phyloP scores from a whole-genome alignment of 2,797 vertebrate genomes.

The Aphelocoma californica region DNA sequence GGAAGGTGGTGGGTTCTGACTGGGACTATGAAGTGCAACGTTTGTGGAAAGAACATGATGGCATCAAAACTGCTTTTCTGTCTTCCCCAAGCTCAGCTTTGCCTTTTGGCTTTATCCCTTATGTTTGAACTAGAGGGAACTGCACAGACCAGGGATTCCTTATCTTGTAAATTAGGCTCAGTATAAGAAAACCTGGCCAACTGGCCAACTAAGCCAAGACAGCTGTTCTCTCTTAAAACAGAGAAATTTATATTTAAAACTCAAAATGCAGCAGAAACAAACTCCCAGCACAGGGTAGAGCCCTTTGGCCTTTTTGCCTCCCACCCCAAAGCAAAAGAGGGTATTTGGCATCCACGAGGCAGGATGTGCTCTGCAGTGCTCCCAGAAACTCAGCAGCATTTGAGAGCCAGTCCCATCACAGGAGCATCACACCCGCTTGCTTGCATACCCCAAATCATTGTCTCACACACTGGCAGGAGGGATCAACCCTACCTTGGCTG shows the following conservation, averaged over 20 bases:
- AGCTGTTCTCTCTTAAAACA: background rate
- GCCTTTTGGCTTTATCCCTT: background rate
- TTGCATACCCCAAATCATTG: background rate
- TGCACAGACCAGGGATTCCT: background rate
- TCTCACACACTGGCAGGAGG: background rate
- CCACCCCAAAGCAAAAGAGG: background rate
- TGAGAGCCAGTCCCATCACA: background rate
- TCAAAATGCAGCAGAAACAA: background rate
- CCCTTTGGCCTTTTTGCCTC: background rate
- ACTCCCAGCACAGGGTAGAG: background rate
- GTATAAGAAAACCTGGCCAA: background rate
- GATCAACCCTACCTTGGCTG: background rate
- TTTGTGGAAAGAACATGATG: background rate
- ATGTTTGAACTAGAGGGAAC: background rate
- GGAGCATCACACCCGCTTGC: rapidly evolving
- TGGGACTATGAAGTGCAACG: background rate
- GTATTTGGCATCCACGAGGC: background rate
- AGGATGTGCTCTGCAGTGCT: background rate
- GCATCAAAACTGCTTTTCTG: background rate
- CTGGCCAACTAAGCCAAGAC: background rate
- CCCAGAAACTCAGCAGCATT: background rate
- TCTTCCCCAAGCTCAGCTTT: background rate
- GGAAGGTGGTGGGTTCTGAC: background rate
- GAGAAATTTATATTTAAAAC: background rate
- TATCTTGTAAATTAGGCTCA: background rate